phyloP scores from a whole-genome alignment of 1,140 invertebrate species.

The Zophobas morio region DNA sequence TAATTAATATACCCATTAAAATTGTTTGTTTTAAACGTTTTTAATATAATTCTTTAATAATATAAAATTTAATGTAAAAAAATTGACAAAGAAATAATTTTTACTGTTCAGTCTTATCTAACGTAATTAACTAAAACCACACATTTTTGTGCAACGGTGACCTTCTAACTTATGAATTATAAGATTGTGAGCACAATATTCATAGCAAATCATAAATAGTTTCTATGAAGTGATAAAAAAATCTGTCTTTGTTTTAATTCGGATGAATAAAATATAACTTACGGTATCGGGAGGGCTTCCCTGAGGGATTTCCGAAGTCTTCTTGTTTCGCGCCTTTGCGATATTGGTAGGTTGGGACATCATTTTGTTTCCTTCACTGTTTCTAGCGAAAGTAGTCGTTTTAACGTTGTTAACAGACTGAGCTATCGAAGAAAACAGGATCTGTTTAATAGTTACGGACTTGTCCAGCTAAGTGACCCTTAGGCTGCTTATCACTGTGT shows the following conservation, averaged over 20 bases:
- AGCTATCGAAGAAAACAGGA: conserved; percentile 35
- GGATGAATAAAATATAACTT: conserved; percentile 34
- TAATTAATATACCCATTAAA: no score
- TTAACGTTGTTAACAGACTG: conserved; percentile 44
- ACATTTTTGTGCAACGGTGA: no score
- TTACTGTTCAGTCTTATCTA: no score
- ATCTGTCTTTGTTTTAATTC: conserved; percentile 20
- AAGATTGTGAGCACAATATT: no score
- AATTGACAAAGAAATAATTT: no score
- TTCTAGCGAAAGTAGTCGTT: not conserved
- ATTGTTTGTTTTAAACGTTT: no score
- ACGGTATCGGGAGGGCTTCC: conserved; percentile 58
- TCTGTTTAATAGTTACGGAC: conserved; percentile 43
- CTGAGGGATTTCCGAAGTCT: conserved; percentile 10
- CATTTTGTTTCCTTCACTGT: conserved; percentile 45
- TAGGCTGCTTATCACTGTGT: conserved; percentile 26
- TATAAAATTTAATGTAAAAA: no score
- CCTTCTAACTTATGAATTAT: no score
- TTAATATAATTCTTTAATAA: no score
- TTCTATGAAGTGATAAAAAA: no score
- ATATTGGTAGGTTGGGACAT: conserved; percentile 55
- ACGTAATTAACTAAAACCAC: no score
- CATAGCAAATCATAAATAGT: no score
- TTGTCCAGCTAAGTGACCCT: conserved; percentile 43
- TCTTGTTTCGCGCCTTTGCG: conserved; percentile 26